Evolutionary conservation across 1,140 invertebrate species (phyloP), one percentile per base, ranked within the genome.

Genomic region (Ips typographus): DNA sequence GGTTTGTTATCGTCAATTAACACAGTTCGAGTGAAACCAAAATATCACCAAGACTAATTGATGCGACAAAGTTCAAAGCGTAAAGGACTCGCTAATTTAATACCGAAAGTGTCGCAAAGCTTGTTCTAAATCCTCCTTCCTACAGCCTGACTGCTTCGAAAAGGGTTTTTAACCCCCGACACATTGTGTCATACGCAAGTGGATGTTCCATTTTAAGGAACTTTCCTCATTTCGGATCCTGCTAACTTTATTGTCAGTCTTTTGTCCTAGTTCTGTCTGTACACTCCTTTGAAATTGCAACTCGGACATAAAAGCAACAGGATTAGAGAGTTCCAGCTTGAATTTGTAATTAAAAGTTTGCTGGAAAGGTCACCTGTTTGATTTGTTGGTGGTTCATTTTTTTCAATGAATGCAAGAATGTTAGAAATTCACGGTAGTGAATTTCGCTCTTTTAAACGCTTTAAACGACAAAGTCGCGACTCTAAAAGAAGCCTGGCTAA

Each of bases 391-490:
- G n/a, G 44, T 47, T 47, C 4, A n/a, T 47, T 5, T n/a, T 4
- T 47, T 47, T 5, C 44, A 5, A 47, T n/a, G n/a, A n/a, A n/a
- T n/a, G n/a, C n/a, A n/a, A n/a, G n/a, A 55, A 55, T 55, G 57
- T 59, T 59, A 7, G 57, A 40, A 59, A 41, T 59, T 59, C 3
- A 59, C 39, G 3, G 57, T 40, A 59, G 57, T 42, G 38, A 40
- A 42, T 41, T 59, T 59, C 41, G 41, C 57, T 59, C 57, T 42
- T 41, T 59, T 59, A 43, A 59, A 59, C 40, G 38, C 57, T 6
- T 42, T 59, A 59, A 59, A 59, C 57, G 57, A 59, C 57, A 59
- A 59, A 59, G 57, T 59, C 41, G 39, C 6, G 42, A 59, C 41
- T 59, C 57, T 41, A 59, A 43, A 42, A 40, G 41, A 42, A 8